These are phyloP conservation scores for Gonatopus flavifemur DNA, from an alignment of 1,140 invertebrate species.

Conservation along the genomic window DNA sequence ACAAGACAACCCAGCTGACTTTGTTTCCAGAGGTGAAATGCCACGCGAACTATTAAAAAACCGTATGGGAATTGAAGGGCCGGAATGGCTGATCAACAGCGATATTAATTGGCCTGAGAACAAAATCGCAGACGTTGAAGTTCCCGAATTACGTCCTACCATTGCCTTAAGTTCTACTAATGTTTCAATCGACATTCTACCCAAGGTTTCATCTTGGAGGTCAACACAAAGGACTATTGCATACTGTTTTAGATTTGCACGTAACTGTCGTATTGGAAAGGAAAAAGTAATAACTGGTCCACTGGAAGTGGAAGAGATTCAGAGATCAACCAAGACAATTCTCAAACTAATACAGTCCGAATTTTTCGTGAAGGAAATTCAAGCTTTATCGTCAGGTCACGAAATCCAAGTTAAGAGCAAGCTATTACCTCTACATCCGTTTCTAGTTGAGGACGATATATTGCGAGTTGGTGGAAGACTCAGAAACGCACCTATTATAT, in stretches of 20 bases:
- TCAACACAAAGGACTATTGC: background rate
- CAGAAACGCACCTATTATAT: constrained; percentile 23
- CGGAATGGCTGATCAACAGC: constrained; percentile 15
- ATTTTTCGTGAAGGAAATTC: background rate
- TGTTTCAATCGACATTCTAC: background rate
- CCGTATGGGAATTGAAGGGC: constrained; percentile 25
- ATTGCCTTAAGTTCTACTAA: background rate
- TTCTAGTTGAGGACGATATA: constrained; percentile 36
- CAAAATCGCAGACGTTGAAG: constrained; percentile 11
- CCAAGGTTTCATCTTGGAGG: background rate
- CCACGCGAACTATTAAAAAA: constrained; percentile 16
- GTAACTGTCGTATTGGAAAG: constrained; percentile 1
- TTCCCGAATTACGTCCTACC: background rate
- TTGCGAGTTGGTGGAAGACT: constrained; percentile 49
- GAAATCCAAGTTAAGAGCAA: background rate
- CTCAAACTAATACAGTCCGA: background rate
- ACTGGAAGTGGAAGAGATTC: background rate
- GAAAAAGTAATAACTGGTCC: background rate
- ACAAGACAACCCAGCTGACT: constrained; percentile 27
- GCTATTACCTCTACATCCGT: constrained; percentile 17
- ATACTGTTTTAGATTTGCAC: constrained; percentile 3
- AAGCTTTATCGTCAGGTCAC: background rate
- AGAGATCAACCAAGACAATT: too few relatives aligned
- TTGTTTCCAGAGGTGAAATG: constrained; percentile 21
- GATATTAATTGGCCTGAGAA: constrained; percentile 1